Evolutionary conservation across 64 coral and sea anemone genomes (phyloP), one percentile per base, ranked within the genome.

Genomic region (Montipora foliosa): DNA sequence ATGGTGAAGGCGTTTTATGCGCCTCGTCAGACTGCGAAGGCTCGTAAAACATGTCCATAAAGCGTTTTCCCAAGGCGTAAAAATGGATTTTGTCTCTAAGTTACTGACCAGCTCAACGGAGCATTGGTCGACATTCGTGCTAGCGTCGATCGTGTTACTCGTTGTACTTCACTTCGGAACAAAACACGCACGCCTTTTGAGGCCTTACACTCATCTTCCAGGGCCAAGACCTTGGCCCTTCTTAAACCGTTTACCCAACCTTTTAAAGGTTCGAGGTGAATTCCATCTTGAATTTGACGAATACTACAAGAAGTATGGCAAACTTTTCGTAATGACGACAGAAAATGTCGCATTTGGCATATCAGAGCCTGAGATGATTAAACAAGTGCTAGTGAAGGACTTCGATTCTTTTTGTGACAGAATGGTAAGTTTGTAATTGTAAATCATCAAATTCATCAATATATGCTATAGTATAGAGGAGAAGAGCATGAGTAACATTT

Each of bases 271-370:
- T 8, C 77, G 77, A 67, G 91, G 91, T 48, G 53, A 93, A 50
- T 8, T 87, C 0, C 76, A 93, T 58, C 22, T 88, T 2, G 52
- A 49, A 45, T 88, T 93, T 57, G 84, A 93, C 60, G 6, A 68
- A 29, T 87, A 93, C 58, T 93, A 87, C 92, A 88, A 79, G 83
- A 81, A 88, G 59, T 93, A 88, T 88, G 92, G 92, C 44, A 87
- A 50, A 48, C 20, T 88, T 3, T 93, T 72, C 79, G 51, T 77
- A 4, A 79, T 71, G 46, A 79, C 45, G 15, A 50, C 45, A 15
- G 47, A 16, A 16, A 79, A 49, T 3, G 6, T 76, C 13, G 52
- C 49, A 49, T 46, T 87, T 25, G 83, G 44, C 19, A 14, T 93
- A 2, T 67, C 45, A 9, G 91, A 93, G 1, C 82, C 91, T 3